Evolutionary conservation across 2,888 invertebrate genomes (phyloP).

Genomic region (Camponotus fellah): DNA sequence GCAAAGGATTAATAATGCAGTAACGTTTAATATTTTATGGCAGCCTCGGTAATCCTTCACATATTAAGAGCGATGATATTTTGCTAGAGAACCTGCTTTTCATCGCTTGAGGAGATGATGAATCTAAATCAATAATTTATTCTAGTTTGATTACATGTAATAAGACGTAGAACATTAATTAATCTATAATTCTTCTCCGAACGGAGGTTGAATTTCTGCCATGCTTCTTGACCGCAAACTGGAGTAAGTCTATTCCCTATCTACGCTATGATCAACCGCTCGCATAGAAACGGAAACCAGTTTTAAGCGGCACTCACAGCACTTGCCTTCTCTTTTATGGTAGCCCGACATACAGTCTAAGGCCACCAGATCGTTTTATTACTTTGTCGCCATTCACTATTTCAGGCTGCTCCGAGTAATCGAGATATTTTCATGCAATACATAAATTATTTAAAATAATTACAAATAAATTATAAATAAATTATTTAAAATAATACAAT

Average conservation of each 20-base stretch:
- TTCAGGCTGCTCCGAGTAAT: neutral
- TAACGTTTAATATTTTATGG: neutral
- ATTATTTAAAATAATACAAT: neutral
- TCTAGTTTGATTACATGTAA: neutral
- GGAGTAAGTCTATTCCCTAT: slow-evolving; percentile 69
- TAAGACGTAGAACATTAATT: slow-evolving; percentile 37
- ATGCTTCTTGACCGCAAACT: slow-evolving; percentile 64
- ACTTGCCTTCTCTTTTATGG: neutral
- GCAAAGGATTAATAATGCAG: slow-evolving; percentile 19
- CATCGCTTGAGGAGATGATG: neutral
- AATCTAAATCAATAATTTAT: neutral
- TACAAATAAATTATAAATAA: neutral
- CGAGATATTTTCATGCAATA: neutral
- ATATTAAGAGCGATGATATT: neutral
- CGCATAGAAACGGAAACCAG: slow-evolving; percentile 68
- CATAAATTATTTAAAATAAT: neutral
- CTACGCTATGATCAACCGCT: slow-evolving; percentile 63
- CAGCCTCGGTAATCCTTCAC: too few relatives aligned
- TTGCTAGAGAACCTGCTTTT: neutral
- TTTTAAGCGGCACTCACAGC: slow-evolving; percentile 64
- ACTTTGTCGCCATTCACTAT: slow-evolving; percentile 25
- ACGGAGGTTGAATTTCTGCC: slow-evolving; percentile 68
- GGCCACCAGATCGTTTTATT: slow-evolving; percentile 18
- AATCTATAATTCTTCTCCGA: slow-evolving; percentile 65
- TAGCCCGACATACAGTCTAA: slow-evolving; percentile 27